Conservation (phyloP, 2,888 invertebrate species). For the Micoletzkya japonica region DNA sequence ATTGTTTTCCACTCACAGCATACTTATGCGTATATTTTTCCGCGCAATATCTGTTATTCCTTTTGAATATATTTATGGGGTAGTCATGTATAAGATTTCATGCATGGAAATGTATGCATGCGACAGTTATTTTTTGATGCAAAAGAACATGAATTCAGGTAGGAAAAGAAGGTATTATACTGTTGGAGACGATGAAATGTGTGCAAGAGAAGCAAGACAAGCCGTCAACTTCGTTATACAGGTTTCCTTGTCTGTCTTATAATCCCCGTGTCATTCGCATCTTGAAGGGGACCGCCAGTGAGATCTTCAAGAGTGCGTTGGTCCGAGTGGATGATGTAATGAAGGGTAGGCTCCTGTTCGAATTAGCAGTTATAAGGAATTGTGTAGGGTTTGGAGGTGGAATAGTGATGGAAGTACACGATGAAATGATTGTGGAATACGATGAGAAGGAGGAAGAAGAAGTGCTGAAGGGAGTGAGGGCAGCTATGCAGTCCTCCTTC, state of each 20-base stretch:
- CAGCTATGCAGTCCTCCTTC: conserved; percentile 7
- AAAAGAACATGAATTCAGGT: conserved; percentile 2
- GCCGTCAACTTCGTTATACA: conserved; percentile 93
- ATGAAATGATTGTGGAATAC: conserved; percentile 87
- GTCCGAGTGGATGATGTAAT: conserved; percentile 75
- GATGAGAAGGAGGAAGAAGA: background rate
- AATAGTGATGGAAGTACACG: conserved; percentile 88
- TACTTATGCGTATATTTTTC: background rate
- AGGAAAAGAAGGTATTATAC: background rate
- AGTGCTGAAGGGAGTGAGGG: background rate
- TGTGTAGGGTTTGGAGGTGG: conserved; percentile 48
- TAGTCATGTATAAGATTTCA: no score
- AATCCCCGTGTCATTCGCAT: background rate
- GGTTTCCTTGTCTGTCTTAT: conserved; percentile 1
- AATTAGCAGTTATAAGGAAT: background rate
- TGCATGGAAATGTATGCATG: conserved; percentile 72
- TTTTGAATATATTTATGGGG: no score
- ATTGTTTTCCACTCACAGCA: no score
- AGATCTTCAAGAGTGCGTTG: conserved; percentile 90
- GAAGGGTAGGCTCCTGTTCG: conserved; percentile 39
- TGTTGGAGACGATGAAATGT: conserved; percentile 68
- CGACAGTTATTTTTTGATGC: background rate
- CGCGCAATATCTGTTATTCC: background rate
- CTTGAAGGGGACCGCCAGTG: conserved; percentile 83
- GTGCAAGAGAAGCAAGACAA: conserved; percentile 87